Conservation (phyloP, 2,113 vertebrate species). For the Zosterops borbonicus region DNA sequence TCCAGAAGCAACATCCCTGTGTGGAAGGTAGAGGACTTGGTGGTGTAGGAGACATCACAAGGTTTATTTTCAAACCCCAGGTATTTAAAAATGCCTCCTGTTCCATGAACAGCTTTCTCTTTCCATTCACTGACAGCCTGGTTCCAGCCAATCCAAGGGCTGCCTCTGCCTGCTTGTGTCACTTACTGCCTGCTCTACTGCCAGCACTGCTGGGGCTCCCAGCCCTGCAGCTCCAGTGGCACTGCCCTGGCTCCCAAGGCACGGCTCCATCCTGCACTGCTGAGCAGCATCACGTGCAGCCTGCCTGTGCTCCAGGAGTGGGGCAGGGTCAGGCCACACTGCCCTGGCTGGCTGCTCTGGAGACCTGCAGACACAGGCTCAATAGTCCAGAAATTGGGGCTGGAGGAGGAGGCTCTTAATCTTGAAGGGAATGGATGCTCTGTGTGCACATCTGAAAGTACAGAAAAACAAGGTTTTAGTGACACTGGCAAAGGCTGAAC, state of each 20-base stretch:
- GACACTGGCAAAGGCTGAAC: not conserved
- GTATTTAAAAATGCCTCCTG: not conserved
- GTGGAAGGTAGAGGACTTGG: not conserved
- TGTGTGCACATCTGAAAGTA: slow-evolving; percentile 26
- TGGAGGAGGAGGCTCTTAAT: slow-evolving; percentile 71
- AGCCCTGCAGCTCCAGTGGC: not conserved
- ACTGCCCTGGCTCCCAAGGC: not conserved
- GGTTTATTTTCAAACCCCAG: not conserved
- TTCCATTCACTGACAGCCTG: not conserved
- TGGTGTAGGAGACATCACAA: not conserved
- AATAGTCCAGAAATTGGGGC: slow-evolving; percentile 69
- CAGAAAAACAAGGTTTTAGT: not conserved
- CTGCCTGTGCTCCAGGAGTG: slow-evolving; percentile 73
- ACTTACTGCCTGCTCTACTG: not conserved
- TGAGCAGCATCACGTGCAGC: not conserved
- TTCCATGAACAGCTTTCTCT: not conserved
- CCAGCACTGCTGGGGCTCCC: not conserved
- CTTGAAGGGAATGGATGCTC: not conserved
- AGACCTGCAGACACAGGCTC: not conserved
- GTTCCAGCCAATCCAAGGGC: not conserved
- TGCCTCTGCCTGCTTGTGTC: not conserved
- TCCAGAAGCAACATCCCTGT: not conserved
- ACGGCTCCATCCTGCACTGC: not conserved
- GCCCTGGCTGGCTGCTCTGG: not conserved
- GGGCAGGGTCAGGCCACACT: slow-evolving; percentile 17